phyloP scores from a whole-genome alignment of 2,888 invertebrate species.

The Galerucella nymphaeae region DNA sequence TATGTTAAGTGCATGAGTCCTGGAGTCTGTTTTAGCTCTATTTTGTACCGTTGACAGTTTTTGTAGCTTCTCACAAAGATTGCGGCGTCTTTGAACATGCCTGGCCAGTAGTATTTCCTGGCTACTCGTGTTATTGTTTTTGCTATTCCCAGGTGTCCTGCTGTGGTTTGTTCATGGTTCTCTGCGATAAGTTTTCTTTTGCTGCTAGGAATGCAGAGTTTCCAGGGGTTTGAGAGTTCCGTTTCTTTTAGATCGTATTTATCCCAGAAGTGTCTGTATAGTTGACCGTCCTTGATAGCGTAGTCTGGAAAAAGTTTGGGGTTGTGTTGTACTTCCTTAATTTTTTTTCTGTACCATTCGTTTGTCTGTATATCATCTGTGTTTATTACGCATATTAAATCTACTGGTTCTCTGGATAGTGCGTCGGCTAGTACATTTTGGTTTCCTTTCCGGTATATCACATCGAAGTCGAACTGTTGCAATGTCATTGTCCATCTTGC shows the following conservation, averaged over 20 bases:
- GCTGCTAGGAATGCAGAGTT: conserved; percentile 24
- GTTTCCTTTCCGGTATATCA: conserved; percentile 7
- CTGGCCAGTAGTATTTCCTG: conserved; percentile 16
- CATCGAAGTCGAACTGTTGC: conserved; percentile 12
- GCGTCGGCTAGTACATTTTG: conserved; percentile 13
- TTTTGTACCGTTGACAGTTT: conserved; percentile 14
- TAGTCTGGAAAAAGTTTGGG: conserved; percentile 19
- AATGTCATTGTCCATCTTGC: conserved; percentile 30
- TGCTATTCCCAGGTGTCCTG: conserved; percentile 37
- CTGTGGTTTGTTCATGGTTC: conserved; percentile 22
- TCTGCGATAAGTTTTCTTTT: conserved; percentile 11
- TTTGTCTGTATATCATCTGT: neutral
- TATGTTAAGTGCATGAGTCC: conserved; percentile 28
- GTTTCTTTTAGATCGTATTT: conserved; percentile 24
- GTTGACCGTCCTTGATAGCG: neutral
- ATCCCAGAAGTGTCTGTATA: conserved; percentile 13
- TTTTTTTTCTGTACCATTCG: neutral
- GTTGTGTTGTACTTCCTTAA: neutral
- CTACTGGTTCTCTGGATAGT: conserved; percentile 4
- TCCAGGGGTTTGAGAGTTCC: conserved; percentile 32
- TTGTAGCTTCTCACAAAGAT: conserved; percentile 1
- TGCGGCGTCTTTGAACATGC: conserved; percentile 23
- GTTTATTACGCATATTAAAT: neutral
- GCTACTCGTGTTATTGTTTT: conserved; percentile 7
- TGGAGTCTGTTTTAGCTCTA: conserved; percentile 25